These are phyloP conservation scores for Fregetta grallaria DNA, from an alignment of 2,113 vertebrate species.

Conservation along the genomic window DNA sequence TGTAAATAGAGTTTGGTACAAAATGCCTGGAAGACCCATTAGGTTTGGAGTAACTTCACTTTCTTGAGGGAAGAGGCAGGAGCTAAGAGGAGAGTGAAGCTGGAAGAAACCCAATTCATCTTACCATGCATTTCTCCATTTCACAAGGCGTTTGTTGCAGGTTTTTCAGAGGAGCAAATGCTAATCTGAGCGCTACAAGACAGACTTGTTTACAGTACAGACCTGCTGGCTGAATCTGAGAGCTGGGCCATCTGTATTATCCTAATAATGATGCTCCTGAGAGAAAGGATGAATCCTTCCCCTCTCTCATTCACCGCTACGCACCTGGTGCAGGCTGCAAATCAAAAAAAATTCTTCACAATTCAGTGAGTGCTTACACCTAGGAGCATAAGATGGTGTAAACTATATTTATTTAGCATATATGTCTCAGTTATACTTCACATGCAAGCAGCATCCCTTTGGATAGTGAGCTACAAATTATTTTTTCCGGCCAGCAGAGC, in stretches of 20 bases:
- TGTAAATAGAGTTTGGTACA: not conserved
- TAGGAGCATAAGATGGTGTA: rapidly evolving
- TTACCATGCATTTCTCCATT: not conserved
- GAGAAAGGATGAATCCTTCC: not conserved
- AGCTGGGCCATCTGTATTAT: not conserved
- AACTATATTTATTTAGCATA: too few relatives aligned
- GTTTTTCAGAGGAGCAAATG: not conserved
- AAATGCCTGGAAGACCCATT: not conserved
- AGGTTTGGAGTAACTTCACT: not conserved
- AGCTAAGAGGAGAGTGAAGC: not conserved
- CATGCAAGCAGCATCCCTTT: not conserved
- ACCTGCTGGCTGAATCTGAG: not conserved
- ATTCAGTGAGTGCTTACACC: not conserved
- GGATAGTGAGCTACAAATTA: not conserved
- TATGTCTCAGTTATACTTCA: not conserved
- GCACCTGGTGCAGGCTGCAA: not conserved
- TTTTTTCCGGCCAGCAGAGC: not conserved
- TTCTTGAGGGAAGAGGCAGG: not conserved
- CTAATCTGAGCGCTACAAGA: not conserved
- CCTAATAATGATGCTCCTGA: not conserved
- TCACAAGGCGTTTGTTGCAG: not conserved
- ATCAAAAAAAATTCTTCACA: not conserved
- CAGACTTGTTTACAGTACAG: not conserved
- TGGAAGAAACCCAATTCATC: not conserved
- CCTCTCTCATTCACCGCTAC: not conserved